These are phyloP conservation scores for Acrocyrtus sp. DNA, from an alignment of 2,888 invertebrate genomes.

Conservation along the genomic window DNA sequence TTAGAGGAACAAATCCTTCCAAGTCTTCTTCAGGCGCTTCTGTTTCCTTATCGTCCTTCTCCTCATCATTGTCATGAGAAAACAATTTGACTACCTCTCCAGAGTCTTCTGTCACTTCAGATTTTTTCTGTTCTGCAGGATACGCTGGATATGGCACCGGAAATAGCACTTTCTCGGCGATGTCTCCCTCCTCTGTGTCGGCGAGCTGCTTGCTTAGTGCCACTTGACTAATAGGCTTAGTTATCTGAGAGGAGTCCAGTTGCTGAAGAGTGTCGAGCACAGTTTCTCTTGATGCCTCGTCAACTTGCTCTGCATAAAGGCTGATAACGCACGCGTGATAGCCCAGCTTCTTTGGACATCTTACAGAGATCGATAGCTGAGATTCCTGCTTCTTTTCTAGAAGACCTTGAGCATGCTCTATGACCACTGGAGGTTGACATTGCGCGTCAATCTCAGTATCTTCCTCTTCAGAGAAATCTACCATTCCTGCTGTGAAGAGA, in stretches of 20 bases:
- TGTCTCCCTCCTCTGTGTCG: neutral
- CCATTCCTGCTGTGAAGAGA: neutral
- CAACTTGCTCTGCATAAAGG: slow-evolving; percentile 54
- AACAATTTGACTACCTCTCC: neutral
- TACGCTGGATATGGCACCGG: neutral
- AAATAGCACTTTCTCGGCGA: neutral
- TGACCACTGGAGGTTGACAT: slow-evolving; percentile 20
- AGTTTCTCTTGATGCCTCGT: slow-evolving; percentile 21
- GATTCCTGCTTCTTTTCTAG: slow-evolving; percentile 26
- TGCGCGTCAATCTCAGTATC: neutral
- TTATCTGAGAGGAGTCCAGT: neutral
- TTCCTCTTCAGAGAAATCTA: neutral
- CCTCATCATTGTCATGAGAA: slow-evolving; percentile 4
- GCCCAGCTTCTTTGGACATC: slow-evolving; percentile 38
- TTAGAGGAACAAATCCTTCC: neutral
- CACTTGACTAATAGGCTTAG: neutral
- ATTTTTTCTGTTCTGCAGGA: neutral
- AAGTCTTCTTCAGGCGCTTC: slow-evolving; percentile 13
- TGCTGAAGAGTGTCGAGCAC: slow-evolving; percentile 1
- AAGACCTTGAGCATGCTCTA: slow-evolving; percentile 51
- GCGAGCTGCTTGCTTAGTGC: neutral
- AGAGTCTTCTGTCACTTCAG: neutral
- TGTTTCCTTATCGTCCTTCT: neutral
- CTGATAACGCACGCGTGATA: slow-evolving; percentile 50
- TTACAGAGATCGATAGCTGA: slow-evolving; percentile 10